Percentiles rank a stretch among this genome's conserved stretches.
Conservation (phyloP, 2,888 invertebrate genomes). For the Sinohyriopsis cumingii region DNA sequence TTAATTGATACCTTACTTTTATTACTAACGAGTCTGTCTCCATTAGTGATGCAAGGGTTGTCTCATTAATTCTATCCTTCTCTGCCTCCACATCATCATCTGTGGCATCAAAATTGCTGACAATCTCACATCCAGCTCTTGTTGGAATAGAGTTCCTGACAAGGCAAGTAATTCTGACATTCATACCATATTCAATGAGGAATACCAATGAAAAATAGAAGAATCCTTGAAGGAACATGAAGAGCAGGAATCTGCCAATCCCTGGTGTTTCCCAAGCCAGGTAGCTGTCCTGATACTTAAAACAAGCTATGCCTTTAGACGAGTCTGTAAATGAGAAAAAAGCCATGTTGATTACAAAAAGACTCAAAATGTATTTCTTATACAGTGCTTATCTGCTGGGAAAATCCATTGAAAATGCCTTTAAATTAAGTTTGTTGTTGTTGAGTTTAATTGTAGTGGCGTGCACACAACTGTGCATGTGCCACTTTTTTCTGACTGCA, state of each 20-base stretch:
- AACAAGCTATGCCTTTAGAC: slow-evolving; percentile 24
- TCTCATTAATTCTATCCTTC: slow-evolving; percentile 59
- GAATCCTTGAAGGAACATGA: slow-evolving; percentile 76
- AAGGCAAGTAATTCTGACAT: no score
- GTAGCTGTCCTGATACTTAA: slow-evolving; percentile 73
- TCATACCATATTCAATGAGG: slow-evolving; percentile 75
- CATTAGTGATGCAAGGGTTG: slow-evolving; percentile 5
- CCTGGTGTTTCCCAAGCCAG: slow-evolving; percentile 81
- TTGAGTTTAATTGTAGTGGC: no score
- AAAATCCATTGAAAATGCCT: no score
- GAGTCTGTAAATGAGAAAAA: slow-evolving; percentile 14
- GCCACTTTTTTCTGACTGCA: no score
- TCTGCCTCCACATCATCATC: slow-evolving; percentile 70
- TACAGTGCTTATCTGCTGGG: no score
- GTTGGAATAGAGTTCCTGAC: no score
- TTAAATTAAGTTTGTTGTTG: no score
- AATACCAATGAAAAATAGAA: slow-evolving; percentile 78
- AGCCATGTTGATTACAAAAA: slow-evolving; percentile 1
- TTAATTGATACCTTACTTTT: neutral
- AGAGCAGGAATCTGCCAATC: slow-evolving; percentile 79
- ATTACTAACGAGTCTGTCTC: slow-evolving; percentile 16
- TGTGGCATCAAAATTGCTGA: slow-evolving; percentile 19
- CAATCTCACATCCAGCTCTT: no score
- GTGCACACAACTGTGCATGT: no score
- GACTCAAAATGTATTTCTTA: neutral